phyloP scores from a whole-genome alignment of 2,888 invertebrate species.

The Caenorhabditis japonica region DNA sequence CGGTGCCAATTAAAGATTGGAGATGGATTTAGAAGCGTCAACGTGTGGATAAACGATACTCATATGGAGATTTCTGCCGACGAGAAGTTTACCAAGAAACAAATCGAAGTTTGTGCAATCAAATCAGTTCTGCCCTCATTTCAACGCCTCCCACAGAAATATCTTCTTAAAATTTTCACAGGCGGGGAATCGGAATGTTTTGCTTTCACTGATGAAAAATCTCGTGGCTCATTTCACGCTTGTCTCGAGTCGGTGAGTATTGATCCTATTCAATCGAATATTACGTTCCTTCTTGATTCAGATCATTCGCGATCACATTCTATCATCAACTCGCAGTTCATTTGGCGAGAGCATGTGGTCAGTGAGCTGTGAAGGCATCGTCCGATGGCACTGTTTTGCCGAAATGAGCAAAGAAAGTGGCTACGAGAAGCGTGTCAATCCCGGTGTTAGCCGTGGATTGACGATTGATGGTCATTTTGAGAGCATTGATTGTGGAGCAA shows the following conservation, averaged over 20 bases:
- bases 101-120: slow-evolving; percentile 16
- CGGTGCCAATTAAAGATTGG: slow-evolving; percentile 23
- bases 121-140: slow-evolving; percentile 20
- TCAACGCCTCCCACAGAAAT: slow-evolving; percentile 45
- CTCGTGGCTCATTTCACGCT: slow-evolving; percentile 11
- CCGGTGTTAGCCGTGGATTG: slow-evolving; percentile 24
- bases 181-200: slow-evolving; percentile 31
- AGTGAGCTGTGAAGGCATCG: slow-evolving; percentile 17
- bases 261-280: too few species aligned
- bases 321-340: slow-evolving; percentile 18
- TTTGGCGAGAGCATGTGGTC: slow-evolving; percentile 41
- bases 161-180: slow-evolving; percentile 25
- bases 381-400: slow-evolving; percentile 48
- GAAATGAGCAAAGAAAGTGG: slow-evolving; percentile 37
- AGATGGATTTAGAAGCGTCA: slow-evolving; percentile 31
- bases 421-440: slow-evolving; percentile 27
- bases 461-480: slow-evolving; percentile 49
- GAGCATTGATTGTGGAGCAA: slow-evolving; percentile 47
- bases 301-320: slow-evolving; percentile 27
- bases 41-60: slow-evolving; percentile 4
- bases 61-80: slow-evolving; percentile 12
- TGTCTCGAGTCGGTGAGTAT: slow-evolving; percentile 31
- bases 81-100: background rate
- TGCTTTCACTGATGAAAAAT: slow-evolving; percentile 43
- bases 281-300: slow-evolving; percentile 2